These are phyloP conservation scores for Sebastes elongatus DNA, from an alignment of 2,797 vertebrate species.

Conservation along the genomic window DNA sequence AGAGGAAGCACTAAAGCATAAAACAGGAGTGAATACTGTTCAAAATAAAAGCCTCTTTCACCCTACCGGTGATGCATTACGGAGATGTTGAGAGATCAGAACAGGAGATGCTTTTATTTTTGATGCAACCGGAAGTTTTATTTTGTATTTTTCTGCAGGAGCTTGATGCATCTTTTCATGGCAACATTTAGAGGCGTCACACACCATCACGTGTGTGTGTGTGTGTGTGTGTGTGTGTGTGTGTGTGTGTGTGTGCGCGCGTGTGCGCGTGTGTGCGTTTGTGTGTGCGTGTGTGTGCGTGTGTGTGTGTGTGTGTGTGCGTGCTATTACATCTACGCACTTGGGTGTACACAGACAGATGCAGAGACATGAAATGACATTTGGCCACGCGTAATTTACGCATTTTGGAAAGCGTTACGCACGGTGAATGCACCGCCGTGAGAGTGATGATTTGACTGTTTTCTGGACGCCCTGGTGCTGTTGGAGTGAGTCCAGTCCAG, in stretches of 20 bases:
- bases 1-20: conserved; percentile 29
- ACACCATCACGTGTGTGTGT: conserved; percentile 3
- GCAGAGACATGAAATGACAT: conserved; percentile 26
- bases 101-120: conserved; percentile 26
- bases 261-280: fast-evolving
- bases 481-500: conserved; percentile 58
- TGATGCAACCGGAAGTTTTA: neutral
- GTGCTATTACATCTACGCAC: conserved; percentile 14
- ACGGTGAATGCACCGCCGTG: neutral
- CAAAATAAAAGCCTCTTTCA: conserved; percentile 37
- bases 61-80: neutral
- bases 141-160: no score
- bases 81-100: neutral
- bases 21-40: neutral
- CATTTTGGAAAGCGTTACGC: conserved; percentile 25
- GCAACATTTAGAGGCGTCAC: conserved; percentile 40
- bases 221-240: no score
- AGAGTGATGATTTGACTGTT: neutral
- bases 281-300: neutral
- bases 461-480: neutral
- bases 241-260: neutral
- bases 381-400: conserved; percentile 44
- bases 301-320: neutral
- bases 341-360: neutral
- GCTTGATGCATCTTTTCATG: conserved; percentile 23